Evolutionary conservation across 2,113 vertebrate genomes (phyloP).

Genomic region (Odocoileus virginianus): DNA sequence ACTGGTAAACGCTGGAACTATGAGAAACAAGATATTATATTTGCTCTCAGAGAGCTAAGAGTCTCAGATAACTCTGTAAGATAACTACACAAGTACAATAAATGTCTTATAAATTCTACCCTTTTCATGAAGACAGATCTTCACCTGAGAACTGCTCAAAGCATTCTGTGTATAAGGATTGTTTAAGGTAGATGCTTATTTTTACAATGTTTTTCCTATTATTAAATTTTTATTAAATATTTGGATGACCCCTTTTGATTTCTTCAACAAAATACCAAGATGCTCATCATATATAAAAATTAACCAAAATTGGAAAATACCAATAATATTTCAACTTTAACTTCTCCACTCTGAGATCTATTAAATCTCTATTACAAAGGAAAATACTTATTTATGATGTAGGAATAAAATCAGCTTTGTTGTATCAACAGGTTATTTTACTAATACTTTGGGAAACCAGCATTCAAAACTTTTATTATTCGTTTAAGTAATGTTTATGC

Average conservation of each 20-base stretch:
- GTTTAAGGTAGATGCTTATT: not conserved
- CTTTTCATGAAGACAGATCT: not conserved
- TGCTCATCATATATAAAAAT: not conserved
- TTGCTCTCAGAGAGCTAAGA: not conserved
- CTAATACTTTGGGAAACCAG: not conserved
- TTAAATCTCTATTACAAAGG: not conserved
- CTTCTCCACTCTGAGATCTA: not conserved
- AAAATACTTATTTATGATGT: not conserved
- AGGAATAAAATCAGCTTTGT: not conserved
- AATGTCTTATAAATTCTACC: not conserved
- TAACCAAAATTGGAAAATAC: not conserved
- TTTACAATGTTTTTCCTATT: not conserved
- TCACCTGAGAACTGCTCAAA: not conserved
- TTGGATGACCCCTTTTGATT: not conserved
- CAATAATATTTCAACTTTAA: not conserved
- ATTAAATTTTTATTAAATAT: not conserved
- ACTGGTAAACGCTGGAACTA: not conserved
- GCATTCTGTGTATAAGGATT: not conserved
- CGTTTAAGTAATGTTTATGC: not conserved
- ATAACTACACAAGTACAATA: not conserved
- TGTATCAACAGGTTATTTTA: not conserved
- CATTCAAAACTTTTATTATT: not conserved
- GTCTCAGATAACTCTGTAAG: not conserved
- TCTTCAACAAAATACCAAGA: not conserved
- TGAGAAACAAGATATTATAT: not conserved